Conservation (phyloP, 2,113 vertebrate species). For the Barnardius zonarius region DNA sequence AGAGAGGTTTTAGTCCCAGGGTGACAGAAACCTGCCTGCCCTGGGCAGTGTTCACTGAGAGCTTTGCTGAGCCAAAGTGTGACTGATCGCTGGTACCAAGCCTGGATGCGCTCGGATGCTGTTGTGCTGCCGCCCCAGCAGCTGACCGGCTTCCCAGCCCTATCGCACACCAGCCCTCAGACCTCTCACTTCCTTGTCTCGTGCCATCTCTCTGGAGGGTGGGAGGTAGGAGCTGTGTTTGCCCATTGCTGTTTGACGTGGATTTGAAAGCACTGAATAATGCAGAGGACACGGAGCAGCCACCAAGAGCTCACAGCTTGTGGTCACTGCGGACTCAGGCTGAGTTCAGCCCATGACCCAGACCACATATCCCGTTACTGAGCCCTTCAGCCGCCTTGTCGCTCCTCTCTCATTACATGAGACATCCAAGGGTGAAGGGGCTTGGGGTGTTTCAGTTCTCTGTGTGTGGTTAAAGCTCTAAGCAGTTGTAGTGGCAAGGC, state of each 20-base stretch:
- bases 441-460: neutral
- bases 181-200: neutral
- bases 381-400: neutral
- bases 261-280: neutral
- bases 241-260: rapidly evolving
- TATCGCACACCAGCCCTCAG: neutral
- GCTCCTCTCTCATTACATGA: neutral
- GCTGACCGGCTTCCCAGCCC: neutral
- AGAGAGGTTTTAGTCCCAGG: neutral
- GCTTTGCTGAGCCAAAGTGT: neutral
- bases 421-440: neutral
- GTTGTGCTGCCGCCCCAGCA: neutral
- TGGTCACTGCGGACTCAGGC: neutral
- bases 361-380: neutral
- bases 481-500: neutral
- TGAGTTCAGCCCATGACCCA: neutral
- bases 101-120: neutral
- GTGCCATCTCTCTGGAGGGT: neutral
- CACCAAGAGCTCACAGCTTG: neutral
- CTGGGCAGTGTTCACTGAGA: rapidly evolving
- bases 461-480: neutral
- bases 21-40: neutral
- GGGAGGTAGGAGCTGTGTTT: neutral
- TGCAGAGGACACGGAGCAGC: neutral
- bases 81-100: neutral